Evolutionary conservation across 2,113 vertebrate species (phyloP), one percentile per base, ranked within the genome.

Genomic region (Anarhynchus alexandrinus): DNA sequence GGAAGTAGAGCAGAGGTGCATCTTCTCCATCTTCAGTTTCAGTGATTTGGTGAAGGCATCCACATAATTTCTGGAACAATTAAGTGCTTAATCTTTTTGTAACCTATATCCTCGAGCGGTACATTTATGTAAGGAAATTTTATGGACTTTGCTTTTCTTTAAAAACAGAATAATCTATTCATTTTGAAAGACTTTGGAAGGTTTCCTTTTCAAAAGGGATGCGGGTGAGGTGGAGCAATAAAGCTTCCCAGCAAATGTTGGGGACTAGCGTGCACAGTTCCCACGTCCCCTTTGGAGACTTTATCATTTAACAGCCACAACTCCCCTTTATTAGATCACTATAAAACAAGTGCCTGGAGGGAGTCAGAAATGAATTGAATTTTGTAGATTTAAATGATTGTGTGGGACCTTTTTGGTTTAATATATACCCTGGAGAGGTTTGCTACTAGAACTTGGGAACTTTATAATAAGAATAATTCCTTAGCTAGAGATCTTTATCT

Each of bases 401-500:
- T 90, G 76, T 92, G 88, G 93, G 78, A 90, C 95, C 91, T 93
- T 94, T 95, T 97, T 95, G 78, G 93, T 93, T 96, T 97, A 93
- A 91, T 95, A 94, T 94, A 96, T 89, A 92, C 91, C 94, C 95
- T 81, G 69, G 93, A 97, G 95, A 96, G 83, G 67, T 71, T 88
- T 96, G 70, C 62, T 91, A 80, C 88, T 71, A 84, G 86, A 96
- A 91, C 91, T 82, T 79, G 87, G 84, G 89, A 95, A 93, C 72
- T 97, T 93, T 93, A 92, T 94, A 96, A 97, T 96, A 96, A 91
- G 84, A 94, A 96, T 94, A 86, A 86, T 91, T 97, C 96, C 95
- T 96, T 97, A 95, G 95, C 94, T 88, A 88, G 91, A 95, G 88
- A 97, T 92, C 92, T 96, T 97, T 94, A 97, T 97, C 97, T 96